Percentiles rank a stretch among this genome's conserved stretches.
These are phyloP conservation scores for Agelaius phoeniceus DNA, from an alignment of 2,113 vertebrate genomes.

Conservation along the genomic window DNA sequence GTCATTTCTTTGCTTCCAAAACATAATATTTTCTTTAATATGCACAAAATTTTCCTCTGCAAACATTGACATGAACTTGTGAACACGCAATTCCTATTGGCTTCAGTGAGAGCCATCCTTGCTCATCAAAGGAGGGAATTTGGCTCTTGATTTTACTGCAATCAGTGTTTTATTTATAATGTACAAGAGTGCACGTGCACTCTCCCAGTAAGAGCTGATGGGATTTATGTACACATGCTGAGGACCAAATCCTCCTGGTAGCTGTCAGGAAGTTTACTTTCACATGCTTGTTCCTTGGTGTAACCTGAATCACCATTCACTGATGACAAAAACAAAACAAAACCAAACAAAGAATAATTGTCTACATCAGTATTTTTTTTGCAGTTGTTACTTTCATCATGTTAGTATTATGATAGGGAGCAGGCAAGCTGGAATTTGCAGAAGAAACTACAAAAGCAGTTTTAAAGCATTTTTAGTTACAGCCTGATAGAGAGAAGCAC, in stretches of 20 bases:
- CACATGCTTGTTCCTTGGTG: not conserved
- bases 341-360: not conserved
- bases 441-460: not conserved
- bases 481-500: rapidly evolving
- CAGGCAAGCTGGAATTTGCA: not conserved
- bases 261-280: constrained; percentile 28
- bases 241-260: constrained; percentile 16
- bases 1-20: constrained; percentile 21
- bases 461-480: not conserved
- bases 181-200: not conserved
- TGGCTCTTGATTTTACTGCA: constrained; percentile 58
- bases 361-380: not conserved
- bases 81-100: not conserved
- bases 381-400: not conserved
- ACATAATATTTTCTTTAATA: not conserved
- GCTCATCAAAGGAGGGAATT: constrained; percentile 20
- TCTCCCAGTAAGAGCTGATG: constrained; percentile 30
- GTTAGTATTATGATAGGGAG: not conserved
- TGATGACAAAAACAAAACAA: not conserved
- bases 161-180: constrained; percentile 40
- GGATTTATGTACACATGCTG: constrained; percentile 40
- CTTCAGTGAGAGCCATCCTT: not conserved
- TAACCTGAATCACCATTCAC: not conserved
- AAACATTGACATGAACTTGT: not conserved
- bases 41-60: not conserved